These are phyloP conservation scores for Xestoiulus laeticollis DNA, from an alignment of 2,888 invertebrate genomes.

Conservation along the genomic window DNA sequence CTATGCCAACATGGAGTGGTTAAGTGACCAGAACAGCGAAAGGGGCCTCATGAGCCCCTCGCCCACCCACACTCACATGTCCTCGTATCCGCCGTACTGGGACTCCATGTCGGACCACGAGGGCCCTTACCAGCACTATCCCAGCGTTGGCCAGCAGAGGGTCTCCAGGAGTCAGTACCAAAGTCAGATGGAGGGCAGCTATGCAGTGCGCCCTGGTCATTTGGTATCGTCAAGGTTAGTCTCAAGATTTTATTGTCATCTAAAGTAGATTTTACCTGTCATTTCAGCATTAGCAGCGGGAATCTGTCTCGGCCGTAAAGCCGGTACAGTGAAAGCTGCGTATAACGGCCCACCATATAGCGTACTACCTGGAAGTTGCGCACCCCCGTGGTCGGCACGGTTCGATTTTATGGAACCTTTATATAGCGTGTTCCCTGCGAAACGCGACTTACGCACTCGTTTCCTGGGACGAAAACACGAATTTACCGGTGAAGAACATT, in stretches of 20 bases:
- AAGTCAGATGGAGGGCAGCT: constrained; percentile 33
- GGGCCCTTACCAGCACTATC: constrained; percentile 1
- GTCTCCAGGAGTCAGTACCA: constrained; percentile 32
- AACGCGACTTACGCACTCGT: too few species aligned
- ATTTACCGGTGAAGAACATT: too few species aligned
- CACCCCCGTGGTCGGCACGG: too few species aligned
- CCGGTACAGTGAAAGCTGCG: too few species aligned
- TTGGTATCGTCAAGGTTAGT: background rate
- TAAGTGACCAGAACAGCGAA: constrained; percentile 53
- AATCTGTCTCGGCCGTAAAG: too few species aligned
- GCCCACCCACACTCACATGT: constrained; percentile 44
- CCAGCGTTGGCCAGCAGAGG: constrained; percentile 23
- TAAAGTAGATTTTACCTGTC: too few species aligned
- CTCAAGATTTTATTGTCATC: background rate
- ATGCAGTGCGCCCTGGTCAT: background rate
- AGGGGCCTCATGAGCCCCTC: constrained; percentile 53
- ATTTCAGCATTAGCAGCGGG: too few species aligned
- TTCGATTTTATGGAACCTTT: too few species aligned
- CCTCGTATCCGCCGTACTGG: constrained; percentile 45
- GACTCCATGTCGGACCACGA: constrained; percentile 45
- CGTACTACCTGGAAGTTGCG: too few species aligned
- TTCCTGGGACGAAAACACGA: too few species aligned
- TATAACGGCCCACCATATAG: too few species aligned
- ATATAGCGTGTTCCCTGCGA: too few species aligned
- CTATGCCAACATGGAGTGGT: constrained; percentile 56